Evolutionary conservation across 1,140 invertebrate species (phyloP).

Genomic region (Habropoda laboriosa): DNA sequence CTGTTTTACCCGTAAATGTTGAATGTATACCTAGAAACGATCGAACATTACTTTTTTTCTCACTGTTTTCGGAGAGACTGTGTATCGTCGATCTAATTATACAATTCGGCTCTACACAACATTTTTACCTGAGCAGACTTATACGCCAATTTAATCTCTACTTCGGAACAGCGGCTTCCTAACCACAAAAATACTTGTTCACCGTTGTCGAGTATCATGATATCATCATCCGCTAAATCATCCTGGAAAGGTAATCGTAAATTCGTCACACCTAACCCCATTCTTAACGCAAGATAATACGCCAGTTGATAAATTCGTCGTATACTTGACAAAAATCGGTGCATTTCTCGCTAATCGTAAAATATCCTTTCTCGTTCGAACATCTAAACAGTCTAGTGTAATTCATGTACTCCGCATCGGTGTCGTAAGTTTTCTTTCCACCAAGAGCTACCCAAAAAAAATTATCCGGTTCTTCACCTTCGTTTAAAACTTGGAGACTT

Average conservation of each 20-base stretch:
- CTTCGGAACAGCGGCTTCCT: conserved; percentile 97
- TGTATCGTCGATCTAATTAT: too few relatives aligned
- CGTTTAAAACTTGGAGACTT: conserved; percentile 93
- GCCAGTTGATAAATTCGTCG: neutral
- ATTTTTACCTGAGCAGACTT: conserved; percentile 96
- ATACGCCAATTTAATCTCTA: conserved; percentile 99
- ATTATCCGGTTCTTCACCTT: conserved; percentile 99
- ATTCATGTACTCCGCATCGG: conserved; percentile 96
- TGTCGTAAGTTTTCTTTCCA: conserved; percentile 95
- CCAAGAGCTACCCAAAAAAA: conserved; percentile 99
- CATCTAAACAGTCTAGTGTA: conserved; percentile 98
- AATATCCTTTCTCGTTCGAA: conserved; percentile 99
- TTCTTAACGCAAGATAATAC: neutral
- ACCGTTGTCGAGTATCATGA: conserved; percentile 99
- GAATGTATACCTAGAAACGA: conserved; percentile 93
- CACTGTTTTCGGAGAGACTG: neutral
- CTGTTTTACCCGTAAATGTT: conserved; percentile 98
- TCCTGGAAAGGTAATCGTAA: conserved; percentile 84
- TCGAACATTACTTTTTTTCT: neutral
- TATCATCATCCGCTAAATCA: conserved; percentile 99
- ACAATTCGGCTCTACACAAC: too few relatives aligned
- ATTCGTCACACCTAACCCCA: neutral
- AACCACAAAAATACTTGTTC: conserved; percentile 99
- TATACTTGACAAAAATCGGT: conserved; percentile 99
- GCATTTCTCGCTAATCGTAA: conserved; percentile 99